These are phyloP conservation scores for Hirundo rustica DNA, from an alignment of 2,797 vertebrate species.

Conservation along the genomic window DNA sequence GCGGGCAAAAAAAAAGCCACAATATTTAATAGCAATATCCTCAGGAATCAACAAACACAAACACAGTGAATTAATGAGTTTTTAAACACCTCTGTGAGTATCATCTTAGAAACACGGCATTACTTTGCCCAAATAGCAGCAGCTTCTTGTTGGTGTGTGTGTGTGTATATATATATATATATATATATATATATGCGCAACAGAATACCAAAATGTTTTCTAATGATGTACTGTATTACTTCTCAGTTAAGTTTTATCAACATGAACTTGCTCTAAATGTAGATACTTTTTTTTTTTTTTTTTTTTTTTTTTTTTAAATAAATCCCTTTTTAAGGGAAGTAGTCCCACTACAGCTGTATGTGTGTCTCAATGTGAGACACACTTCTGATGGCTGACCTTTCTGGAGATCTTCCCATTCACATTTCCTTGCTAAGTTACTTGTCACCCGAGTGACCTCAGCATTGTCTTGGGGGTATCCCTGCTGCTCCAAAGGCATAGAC, in stretches of 20 bases:
- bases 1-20: background rate
- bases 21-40: background rate
- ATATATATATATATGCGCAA: rapidly evolving
- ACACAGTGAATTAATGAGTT: background rate
- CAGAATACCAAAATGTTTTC: background rate
- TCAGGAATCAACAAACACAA: background rate
- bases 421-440: background rate
- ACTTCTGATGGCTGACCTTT: background rate
- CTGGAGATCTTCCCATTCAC: background rate
- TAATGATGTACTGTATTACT: background rate
- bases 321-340: background rate
- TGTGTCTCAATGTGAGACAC: background rate
- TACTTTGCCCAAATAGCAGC: background rate
- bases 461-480: background rate
- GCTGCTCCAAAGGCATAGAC: background rate
- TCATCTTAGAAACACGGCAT: background rate
- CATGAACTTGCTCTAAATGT: background rate
- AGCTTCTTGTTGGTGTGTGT: background rate
- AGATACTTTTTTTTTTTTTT: background rate
- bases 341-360: background rate
- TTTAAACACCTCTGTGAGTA: background rate
- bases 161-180: too few species aligned
- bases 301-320: background rate
- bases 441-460: background rate
- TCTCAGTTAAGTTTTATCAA: background rate